Evolutionary conservation across 2,888 invertebrate species (phyloP), one percentile per base, ranked within the genome.

Genomic region (Yponomeuta malinellus): DNA sequence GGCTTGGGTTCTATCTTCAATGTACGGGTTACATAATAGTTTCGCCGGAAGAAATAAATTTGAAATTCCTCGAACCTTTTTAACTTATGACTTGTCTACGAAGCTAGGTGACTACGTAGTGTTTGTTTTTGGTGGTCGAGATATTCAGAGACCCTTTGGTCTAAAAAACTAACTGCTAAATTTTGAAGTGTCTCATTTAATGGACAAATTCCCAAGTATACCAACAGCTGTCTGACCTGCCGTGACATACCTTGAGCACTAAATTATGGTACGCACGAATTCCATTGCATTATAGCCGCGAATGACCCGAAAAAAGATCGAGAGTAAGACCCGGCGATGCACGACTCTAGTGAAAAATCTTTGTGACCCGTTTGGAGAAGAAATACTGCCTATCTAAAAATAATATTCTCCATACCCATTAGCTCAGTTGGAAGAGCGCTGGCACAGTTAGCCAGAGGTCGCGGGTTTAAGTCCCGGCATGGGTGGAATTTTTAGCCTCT

Each of bases 211-310:
- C 52, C 15, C 52, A 15, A 59, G 15, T 59, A 59, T 15, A 59
- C 52, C 52, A 59, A 9, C 52, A 15, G 52, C 52, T 59, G 15
- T 4, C 31, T 65, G 48, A 59, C 52, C 69, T 69, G 69, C 15
- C 70, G 70, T 70, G 65, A 70, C 70, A 65, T 29, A 48, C 48
- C 70, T 48, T 31, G 31, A 15, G 65, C 65, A 70, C 70, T 43
- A 48, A 64, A 48, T 48, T 70, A 65, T 48, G 65, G 23, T 70
- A 70, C 70, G 70, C 70, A 70, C 70, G 70, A 70, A 29, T 48
- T 68, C 63, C 70, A 66, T 12, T 43, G 37, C 65, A 65, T 52
- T 48, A 48, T 48, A 12, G 66, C 10, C 9, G n/a, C 5, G 63
- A 48, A 70, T 52, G 48, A 66, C 66, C 70, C 66, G 29, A 70